Conservation (phyloP, 35 echinoderm and acorn worm genomes). For the Hemicentrotus pulcherrimus region DNA sequence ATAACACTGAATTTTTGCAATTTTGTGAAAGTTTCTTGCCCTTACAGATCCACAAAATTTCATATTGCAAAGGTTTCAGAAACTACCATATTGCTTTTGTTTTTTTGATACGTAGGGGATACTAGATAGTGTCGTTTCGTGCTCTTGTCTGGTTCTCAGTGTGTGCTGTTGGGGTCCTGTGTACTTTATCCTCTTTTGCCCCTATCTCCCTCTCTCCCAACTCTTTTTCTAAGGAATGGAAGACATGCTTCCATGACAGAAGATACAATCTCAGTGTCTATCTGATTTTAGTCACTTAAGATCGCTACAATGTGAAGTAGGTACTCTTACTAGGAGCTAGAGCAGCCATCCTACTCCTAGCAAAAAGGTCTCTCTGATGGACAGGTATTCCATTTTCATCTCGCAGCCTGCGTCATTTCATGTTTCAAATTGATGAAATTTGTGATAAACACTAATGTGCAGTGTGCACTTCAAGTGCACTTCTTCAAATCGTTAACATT, state of each 20-base stretch:
- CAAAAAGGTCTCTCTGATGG: neutral
- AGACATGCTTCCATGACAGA: neutral
- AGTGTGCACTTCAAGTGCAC: neutral
- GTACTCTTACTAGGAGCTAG: neutral
- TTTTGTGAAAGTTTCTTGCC: no score
- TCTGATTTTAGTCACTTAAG: slow-evolving; percentile 13
- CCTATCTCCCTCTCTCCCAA: neutral
- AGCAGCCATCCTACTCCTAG: neutral
- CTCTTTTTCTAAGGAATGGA: neutral
- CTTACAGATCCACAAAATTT: no score
- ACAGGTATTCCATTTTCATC: slow-evolving; percentile 13
- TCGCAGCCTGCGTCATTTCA: neutral
- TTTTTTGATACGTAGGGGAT: neutral
- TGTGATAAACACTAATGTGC: neutral
- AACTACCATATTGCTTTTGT: neutral
- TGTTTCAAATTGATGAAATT: neutral
- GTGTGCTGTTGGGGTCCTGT: neutral
- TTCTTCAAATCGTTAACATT: neutral
- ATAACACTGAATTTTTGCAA: no score
- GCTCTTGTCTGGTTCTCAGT: neutral
- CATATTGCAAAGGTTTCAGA: neutral
- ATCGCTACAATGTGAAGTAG: neutral
- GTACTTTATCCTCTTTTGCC: neutral
- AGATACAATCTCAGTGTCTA: neutral
- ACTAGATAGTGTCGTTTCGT: neutral